Conservation (phyloP, 1,140 invertebrate genomes). For the Cecropterus lyciades region DNA sequence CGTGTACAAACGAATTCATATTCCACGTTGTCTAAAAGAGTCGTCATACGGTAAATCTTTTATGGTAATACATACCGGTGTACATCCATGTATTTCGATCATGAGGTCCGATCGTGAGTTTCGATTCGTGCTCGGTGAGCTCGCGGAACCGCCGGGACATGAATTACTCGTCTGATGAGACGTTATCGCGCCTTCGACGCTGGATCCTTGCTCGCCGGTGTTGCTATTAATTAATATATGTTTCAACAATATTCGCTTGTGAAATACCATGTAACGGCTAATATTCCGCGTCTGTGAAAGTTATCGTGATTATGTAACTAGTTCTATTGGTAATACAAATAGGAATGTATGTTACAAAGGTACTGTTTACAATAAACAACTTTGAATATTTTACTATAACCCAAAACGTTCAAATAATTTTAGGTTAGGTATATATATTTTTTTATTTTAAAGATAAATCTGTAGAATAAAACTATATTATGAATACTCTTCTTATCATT, state of each 20-base stretch:
- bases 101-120: conserved; percentile 70
- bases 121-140: conserved; percentile 64
- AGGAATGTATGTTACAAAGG: too few relatives aligned
- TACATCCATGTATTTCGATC: conserved; percentile 68
- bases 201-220: conserved; percentile 33
- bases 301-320: too few relatives aligned
- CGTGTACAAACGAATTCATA: conserved; percentile 77
- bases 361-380: too few relatives aligned
- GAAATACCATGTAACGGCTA: conserved; percentile 9
- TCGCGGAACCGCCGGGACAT: conserved; percentile 50
- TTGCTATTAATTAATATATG: conserved; percentile 34
- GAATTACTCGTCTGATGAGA: conserved; percentile 60
- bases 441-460: too few relatives aligned
- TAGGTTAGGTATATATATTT: too few relatives aligned
- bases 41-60: conserved; percentile 76
- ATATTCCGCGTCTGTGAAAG: neutral
- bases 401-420: too few relatives aligned
- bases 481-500: too few relatives aligned
- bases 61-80: conserved; percentile 72
- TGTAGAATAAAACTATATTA: too few relatives aligned
- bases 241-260: conserved; percentile 18
- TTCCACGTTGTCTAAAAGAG: conserved; percentile 74
- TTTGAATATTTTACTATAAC: too few relatives aligned
- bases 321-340: too few relatives aligned
- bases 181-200: conserved; percentile 48